Evolutionary conservation across 2,888 invertebrate genomes (phyloP).

Genomic region (Harpalus rubripes): DNA sequence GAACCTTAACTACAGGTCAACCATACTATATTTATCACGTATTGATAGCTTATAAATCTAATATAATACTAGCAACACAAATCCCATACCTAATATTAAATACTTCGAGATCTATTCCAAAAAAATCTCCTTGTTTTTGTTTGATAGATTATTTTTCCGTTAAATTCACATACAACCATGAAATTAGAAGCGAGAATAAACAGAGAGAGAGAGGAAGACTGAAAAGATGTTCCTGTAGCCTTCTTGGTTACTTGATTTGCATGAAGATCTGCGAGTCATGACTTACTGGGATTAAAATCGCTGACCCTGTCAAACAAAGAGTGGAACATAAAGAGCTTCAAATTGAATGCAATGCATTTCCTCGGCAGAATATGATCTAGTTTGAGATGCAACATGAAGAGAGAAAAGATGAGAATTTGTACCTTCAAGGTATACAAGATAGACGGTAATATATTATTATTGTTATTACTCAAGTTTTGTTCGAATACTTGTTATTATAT

Average conservation of each 20-base stretch:
- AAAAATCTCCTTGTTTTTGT: neutral
- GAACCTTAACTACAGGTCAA: constrained; percentile 5
- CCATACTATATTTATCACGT: constrained; percentile 1
- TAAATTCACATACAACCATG: constrained; percentile 3
- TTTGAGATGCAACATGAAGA: neutral
- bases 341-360: neutral
- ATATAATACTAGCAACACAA: neutral
- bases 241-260: neutral
- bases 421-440: neutral
- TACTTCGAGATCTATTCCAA: neutral
- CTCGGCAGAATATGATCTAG: neutral
- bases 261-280: constrained; percentile 5
- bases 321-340: neutral
- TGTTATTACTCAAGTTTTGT: neutral
- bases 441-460: neutral
- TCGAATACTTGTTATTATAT: neutral
- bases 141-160: neutral
- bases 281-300: neutral
- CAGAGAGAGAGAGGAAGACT: neutral
- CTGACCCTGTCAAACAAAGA: constrained; percentile 5
- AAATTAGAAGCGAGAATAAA: constrained; percentile 6
- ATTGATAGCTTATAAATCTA: constrained; percentile 7
- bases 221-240: neutral
- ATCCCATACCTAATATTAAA: neutral
- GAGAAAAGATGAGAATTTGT: neutral